Evolutionary conservation across 2,113 vertebrate species (phyloP).

Genomic region (Neodontobutis hainanensis): DNA sequence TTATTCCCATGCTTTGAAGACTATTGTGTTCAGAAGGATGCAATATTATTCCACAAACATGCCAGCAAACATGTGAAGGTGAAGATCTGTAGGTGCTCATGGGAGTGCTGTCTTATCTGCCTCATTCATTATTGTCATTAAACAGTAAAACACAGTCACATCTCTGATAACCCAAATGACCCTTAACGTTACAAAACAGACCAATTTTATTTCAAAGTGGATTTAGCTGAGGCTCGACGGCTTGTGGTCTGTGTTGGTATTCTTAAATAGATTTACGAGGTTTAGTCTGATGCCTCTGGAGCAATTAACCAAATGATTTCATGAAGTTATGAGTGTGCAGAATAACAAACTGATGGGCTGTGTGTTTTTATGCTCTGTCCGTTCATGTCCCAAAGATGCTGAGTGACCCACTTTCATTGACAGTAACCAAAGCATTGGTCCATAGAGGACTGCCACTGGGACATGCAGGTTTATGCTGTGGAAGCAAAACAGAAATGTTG

Average conservation of each 20-base stretch:
- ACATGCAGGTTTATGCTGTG: slow-evolving; percentile 10
- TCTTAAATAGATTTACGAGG: slow-evolving; percentile 35
- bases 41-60: background rate
- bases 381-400: slow-evolving; percentile 3
- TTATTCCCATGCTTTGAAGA: too few species aligned
- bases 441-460: slow-evolving; percentile 22
- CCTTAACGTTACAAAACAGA: slow-evolving; percentile 15
- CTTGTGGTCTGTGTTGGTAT: slow-evolving; percentile 5
- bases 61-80: slow-evolving; percentile 12
- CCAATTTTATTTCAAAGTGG: slow-evolving; percentile 41
- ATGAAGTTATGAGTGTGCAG: slow-evolving; percentile 18
- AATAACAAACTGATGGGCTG: slow-evolving; percentile 6
- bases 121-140: slow-evolving; percentile 24
- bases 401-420: slow-evolving; percentile 27
- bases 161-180: slow-evolving; percentile 4
- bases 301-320: slow-evolving; percentile 46
- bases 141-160: slow-evolving; percentile 10
- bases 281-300: slow-evolving; percentile 23
- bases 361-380: background rate
- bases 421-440: background rate
- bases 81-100: slow-evolving; percentile 11
- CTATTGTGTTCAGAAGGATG: too few species aligned
- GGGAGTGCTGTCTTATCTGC: slow-evolving; percentile 5
- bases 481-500: slow-evolving; percentile 16
- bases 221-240: slow-evolving; percentile 13